Conservation (phyloP, 2,888 invertebrate genomes). For the Drosophila tanythrix region DNA sequence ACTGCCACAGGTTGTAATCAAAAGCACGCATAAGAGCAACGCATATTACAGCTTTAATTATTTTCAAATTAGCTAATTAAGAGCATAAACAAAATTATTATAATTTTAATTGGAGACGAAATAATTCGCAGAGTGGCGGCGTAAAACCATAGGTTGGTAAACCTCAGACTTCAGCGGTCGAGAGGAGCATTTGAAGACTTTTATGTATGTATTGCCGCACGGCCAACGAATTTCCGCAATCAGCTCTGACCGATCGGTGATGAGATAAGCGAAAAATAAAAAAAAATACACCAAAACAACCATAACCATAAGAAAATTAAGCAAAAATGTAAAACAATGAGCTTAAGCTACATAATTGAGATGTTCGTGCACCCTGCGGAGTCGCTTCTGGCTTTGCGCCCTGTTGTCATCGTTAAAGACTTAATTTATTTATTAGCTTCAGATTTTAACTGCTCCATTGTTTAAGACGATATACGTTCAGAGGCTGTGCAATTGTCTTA, state of each 20-base stretch:
- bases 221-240: constrained; percentile 69
- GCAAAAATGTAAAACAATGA: constrained; percentile 73
- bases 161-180: constrained; percentile 21
- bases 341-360: constrained; percentile 76
- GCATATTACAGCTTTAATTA: constrained; percentile 60
- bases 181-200: constrained; percentile 32
- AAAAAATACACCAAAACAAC: constrained; percentile 30
- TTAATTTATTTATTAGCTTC: constrained; percentile 77
- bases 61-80: constrained; percentile 80
- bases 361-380: constrained; percentile 57
- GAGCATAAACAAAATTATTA: constrained; percentile 54
- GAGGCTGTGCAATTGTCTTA: constrained; percentile 23
- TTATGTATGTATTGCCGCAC: constrained; percentile 48
- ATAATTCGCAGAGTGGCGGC: constrained; percentile 29
- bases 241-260: constrained; percentile 41
- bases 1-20: constrained; percentile 30
- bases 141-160: constrained; percentile 40
- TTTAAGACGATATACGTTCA: constrained; percentile 29
- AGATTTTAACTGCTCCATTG: constrained; percentile 73
- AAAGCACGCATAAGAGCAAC: constrained; percentile 19
- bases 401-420: constrained; percentile 72
- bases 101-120: constrained; percentile 49
- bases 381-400: constrained; percentile 41
- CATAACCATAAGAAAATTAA: constrained; percentile 76
- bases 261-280: constrained; percentile 50